Conservation (phyloP, 2,797 vertebrate genomes). For the Peromyscus eremicus region DNA sequence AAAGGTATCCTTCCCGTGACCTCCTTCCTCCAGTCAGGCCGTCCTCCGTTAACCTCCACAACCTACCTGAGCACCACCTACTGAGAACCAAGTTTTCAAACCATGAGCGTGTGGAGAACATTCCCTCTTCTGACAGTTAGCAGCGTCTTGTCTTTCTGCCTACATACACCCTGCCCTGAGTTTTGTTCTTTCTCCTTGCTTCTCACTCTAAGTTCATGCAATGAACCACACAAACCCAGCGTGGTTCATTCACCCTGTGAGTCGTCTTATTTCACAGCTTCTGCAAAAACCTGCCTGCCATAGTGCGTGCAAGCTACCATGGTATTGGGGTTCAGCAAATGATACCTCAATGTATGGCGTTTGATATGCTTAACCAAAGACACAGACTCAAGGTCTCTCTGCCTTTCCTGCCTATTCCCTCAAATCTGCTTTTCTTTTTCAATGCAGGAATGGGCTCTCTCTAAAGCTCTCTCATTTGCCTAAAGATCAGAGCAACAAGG, state of each 20-base stretch:
- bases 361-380: not conserved
- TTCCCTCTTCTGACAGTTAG: rapidly evolving
- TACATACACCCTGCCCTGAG: not conserved
- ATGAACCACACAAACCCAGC: not conserved
- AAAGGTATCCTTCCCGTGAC: not conserved
- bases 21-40: not conserved
- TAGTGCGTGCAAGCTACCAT: not conserved
- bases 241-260: not conserved
- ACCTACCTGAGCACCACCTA: not conserved
- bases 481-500: not conserved
- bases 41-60: not conserved
- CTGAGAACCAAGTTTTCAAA: not conserved
- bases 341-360: not conserved
- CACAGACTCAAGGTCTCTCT: not conserved
- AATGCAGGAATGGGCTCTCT: not conserved
- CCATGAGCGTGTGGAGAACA: not conserved
- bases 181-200: not conserved
- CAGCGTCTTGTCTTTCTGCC: not conserved
- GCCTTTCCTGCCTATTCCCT: too few relatives aligned
- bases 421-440: not conserved
- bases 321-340: not conserved
- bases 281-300: not conserved
- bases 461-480: not conserved
- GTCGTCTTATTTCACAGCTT: not conserved
- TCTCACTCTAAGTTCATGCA: not conserved